Base-by-base conservation (phyloP, 2,888 invertebrate species). In the Apotomis turbidana region DNA sequence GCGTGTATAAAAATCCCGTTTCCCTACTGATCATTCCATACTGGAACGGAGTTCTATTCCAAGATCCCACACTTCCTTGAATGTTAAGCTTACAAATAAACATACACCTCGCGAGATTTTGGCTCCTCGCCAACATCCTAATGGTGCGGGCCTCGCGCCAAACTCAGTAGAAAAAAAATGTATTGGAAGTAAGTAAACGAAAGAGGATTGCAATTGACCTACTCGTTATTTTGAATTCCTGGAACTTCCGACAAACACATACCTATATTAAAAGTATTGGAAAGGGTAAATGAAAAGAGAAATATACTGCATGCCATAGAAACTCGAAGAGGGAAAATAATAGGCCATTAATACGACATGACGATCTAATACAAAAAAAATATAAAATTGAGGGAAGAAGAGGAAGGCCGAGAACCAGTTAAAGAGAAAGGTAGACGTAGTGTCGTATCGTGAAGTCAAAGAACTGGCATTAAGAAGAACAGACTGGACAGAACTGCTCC, bases 51-150 rank as follows among this genome's bases (percentile, higher is more conserved):
- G 80, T 85, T 87, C 91, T 91, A 91, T 91, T 93, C 88, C 85
- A 83, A 88, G 90, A 90, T 84, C 86, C 87, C 84, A 85, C 88
- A 91, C 91, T 92, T 93, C 91, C 92, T 90, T 89, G 91, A 91
- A 90, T 91, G 89, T 89, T 88, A 83, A 86, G 87, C 87, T 90
- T 86, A 91, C 90, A 88, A 91, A 92, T 90, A 91, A 87, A 90
- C 85, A 87, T 86, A 87, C 90, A 90, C 89, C 89, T 90, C 86
- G 87, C 83, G 81, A 80, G 81, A 74, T 80, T 76, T 81, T 93
- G 93, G 93, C 90, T 55, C 71, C 52, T 60, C 46, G 89, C 93
- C 93, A 93, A 87, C 85, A 85, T 88, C 91, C 90, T 93, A 92
- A 92, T 93, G 90, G 90, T 80, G 80, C 84, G 84, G 83, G 85